Base-by-base conservation (phyloP, 2,888 invertebrate genomes). In the Acanthoscelides obtectus region DNA sequence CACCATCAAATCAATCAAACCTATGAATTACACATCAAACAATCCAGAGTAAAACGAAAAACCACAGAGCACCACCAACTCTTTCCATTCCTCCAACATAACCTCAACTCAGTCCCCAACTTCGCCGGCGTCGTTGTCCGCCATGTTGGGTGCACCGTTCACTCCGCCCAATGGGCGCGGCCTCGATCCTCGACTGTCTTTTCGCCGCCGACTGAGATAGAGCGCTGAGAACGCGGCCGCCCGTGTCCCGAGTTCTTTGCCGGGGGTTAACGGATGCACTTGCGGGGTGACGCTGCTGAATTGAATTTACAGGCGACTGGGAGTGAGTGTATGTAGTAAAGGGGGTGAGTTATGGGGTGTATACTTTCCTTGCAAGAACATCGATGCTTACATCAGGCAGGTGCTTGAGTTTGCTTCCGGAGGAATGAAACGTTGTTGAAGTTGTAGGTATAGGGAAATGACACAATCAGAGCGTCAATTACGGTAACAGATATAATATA, bases 121-220 rank as follows among this genome's bases (percentile, higher is more conserved):
- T 75, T 74, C 77, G 79, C 73, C 72, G 77, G 77, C 81, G 80
- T 81, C 81, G 79, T 75, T 72, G 74, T 77, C 75, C 83, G 83
- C 83, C 83, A 83, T 83, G 78, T 83, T 83, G 83, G 81, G 79
- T 79, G 80, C 76, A 77, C 75, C 8, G 8, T 80, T 81, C 80
- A 81, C 83, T 80, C 80, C 81, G 45, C 45, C 45, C 45, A 12
- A 12, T 45, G 45, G 45, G 45, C 45, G 45, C 17, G 45, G 45
- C 45, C 17, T 4, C 45, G 45, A 45, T 12, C 3, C 12, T 1
- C 45, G 45, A 45, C 45, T 45, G 45, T 45, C 45, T 45, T 45
- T 45, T 12, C 45, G 12, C 45, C 6, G 45, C 45, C 45, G 45
- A 45, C 45, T 45, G 45, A 45, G 45, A 45, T 45, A 45, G 8